Conservation (phyloP, 2,113 vertebrate species). For the Plecotus auritus region DNA sequence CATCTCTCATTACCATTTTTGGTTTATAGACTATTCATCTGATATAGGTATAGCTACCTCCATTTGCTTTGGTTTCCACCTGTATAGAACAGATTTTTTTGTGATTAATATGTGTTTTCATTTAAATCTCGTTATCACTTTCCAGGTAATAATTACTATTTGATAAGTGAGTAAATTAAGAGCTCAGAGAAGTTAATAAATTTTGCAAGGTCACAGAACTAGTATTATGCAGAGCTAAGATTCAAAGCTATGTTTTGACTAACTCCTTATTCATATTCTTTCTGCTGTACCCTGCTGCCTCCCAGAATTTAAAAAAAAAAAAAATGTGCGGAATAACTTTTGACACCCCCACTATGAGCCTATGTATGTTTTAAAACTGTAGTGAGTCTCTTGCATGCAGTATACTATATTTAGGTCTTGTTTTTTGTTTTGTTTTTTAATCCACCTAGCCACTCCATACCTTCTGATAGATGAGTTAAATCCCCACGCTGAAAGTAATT, state of each 20-base stretch:
- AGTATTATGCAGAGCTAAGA: not conserved
- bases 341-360: not conserved
- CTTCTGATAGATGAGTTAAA: not conserved
- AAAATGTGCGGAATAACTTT: not conserved
- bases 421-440: not conserved
- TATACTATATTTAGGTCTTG: not conserved
- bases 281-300: not conserved
- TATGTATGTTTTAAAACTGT: not conserved
- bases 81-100: not conserved
- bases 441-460: not conserved
- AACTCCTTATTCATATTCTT: not conserved
- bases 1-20: not conserved
- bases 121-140: not conserved
- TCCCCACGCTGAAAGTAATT: not conserved
- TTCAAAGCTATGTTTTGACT: not conserved
- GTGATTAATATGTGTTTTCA: not conserved
- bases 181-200: not conserved
- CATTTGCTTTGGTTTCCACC: not conserved
- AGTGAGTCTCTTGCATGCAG: not conserved
- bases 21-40: not conserved
- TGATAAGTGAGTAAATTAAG: not conserved
- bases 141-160: not conserved
- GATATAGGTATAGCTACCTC: not conserved
- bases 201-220: not conserved
- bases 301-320: not conserved